These are phyloP conservation scores for Yoshiicerus persimilis DNA, from an alignment of 1,140 invertebrate genomes.

Conservation along the genomic window DNA sequence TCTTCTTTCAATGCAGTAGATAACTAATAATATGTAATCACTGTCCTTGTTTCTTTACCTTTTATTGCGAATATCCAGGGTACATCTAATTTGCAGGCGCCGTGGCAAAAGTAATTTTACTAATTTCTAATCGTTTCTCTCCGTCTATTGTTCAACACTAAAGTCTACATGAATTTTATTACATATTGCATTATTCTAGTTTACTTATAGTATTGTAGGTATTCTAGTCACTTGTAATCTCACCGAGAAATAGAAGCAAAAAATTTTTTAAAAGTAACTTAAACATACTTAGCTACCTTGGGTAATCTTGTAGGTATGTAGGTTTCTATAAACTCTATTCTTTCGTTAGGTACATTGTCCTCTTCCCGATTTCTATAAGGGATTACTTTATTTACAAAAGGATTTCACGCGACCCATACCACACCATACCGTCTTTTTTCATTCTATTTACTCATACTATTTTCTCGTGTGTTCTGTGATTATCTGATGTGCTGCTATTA, in stretches of 20 bases:
- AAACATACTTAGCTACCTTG: too few species aligned
- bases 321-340: background rate
- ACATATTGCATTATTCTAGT: too few species aligned
- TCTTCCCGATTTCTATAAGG: background rate
- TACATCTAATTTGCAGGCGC: background rate
- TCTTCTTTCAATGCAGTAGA: background rate
- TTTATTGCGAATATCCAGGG: background rate
- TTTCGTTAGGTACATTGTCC: background rate
- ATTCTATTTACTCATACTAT: background rate
- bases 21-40: background rate
- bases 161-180: background rate
- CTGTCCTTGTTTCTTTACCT: background rate
- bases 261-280: too few species aligned
- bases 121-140: background rate
- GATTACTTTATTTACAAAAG: background rate
- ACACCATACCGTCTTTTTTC: background rate
- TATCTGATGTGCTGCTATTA: background rate
- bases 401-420: background rate
- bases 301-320: too few species aligned
- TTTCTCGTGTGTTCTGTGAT: background rate
- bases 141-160: background rate
- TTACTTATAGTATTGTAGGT: too few species aligned
- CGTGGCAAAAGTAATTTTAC: background rate
- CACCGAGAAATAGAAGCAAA: too few species aligned
- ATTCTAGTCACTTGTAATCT: too few species aligned